Evolutionary conservation across 2,797 vertebrate genomes (phyloP).

Genomic region (Manis crassicaudata): DNA sequence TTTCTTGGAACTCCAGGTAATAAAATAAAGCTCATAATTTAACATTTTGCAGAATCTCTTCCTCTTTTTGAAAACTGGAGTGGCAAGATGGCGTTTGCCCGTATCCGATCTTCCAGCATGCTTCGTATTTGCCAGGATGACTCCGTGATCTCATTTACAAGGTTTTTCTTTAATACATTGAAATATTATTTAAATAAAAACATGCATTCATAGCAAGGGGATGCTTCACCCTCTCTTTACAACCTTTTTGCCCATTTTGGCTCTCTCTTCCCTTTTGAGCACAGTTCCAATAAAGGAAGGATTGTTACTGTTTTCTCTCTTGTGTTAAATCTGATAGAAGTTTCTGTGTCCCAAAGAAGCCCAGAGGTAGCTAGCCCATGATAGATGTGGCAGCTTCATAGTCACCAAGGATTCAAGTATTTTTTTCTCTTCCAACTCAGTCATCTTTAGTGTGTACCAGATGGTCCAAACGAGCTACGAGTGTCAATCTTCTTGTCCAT

Average conservation of each 20-base stretch:
- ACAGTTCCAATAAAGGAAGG: background rate
- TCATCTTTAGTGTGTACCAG: background rate
- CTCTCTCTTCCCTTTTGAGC: background rate
- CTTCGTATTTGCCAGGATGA: background rate
- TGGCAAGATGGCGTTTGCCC: slow-evolving; percentile 14
- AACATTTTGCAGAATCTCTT: slow-evolving; percentile 47
- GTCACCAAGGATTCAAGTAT: background rate
- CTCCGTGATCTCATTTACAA: slow-evolving; percentile 32
- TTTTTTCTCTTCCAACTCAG: background rate
- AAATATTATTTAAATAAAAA: slow-evolving; percentile 47
- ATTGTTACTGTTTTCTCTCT: background rate
- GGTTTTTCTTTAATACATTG: background rate
- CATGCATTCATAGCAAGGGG: background rate
- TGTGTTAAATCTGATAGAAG: slow-evolving; percentile 37
- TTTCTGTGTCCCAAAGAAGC: background rate
- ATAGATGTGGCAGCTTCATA: background rate
- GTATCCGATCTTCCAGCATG: background rate
- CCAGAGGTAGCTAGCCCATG: background rate
- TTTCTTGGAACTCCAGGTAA: slow-evolving; percentile 62
- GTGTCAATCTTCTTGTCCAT: background rate
- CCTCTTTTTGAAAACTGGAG: slow-evolving; percentile 59
- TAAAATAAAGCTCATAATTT: slow-evolving; percentile 68
- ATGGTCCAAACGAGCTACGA: background rate
- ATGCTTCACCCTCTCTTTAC: background rate
- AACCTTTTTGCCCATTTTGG: background rate